These are phyloP conservation scores for Sylvia borin DNA, from an alignment of 2,797 vertebrate species.

Conservation along the genomic window DNA sequence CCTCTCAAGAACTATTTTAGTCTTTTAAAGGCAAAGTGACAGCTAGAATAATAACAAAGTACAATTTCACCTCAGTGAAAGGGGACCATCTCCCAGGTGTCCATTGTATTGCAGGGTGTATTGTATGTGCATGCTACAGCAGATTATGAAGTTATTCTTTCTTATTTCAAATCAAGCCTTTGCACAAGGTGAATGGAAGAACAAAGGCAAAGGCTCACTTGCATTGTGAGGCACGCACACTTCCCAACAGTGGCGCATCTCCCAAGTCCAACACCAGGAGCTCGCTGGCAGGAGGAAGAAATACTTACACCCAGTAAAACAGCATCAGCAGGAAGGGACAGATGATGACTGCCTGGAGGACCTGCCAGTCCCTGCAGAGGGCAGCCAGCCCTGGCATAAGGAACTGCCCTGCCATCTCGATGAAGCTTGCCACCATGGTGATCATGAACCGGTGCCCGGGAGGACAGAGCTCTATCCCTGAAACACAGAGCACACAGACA, in stretches of 20 bases:
- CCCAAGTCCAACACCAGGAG: background rate
- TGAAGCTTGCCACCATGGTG: slow-evolving; percentile 96
- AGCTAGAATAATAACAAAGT: background rate
- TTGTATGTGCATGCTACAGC: accelerated
- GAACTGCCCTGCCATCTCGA: slow-evolving; percentile 92
- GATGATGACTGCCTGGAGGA: slow-evolving; percentile 94
- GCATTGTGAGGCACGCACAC: background rate
- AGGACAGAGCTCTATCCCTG: slow-evolving; percentile 95
- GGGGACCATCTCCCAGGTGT: background rate
- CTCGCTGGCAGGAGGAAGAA: background rate
- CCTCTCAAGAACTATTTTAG: background rate
- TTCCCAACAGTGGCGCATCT: accelerated
- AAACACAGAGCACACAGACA: slow-evolving; percentile 34
- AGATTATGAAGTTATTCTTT: background rate
- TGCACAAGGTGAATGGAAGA: background rate
- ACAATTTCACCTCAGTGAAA: background rate
- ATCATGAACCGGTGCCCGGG: slow-evolving; percentile 93
- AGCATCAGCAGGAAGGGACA: slow-evolving; percentile 95
- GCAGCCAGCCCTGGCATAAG: slow-evolving; percentile 95
- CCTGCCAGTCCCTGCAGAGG: slow-evolving; percentile 94
- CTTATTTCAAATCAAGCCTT: background rate
- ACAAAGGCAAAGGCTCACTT: background rate
- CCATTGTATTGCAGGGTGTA: accelerated
- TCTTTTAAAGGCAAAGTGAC: background rate
- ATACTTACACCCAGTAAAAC: slow-evolving; percentile 92